A percentile compares a stretch with the other conserved stretches of the same genome.
Conservation (phyloP, 2,113 vertebrate species). For the Colinus virginianus region DNA sequence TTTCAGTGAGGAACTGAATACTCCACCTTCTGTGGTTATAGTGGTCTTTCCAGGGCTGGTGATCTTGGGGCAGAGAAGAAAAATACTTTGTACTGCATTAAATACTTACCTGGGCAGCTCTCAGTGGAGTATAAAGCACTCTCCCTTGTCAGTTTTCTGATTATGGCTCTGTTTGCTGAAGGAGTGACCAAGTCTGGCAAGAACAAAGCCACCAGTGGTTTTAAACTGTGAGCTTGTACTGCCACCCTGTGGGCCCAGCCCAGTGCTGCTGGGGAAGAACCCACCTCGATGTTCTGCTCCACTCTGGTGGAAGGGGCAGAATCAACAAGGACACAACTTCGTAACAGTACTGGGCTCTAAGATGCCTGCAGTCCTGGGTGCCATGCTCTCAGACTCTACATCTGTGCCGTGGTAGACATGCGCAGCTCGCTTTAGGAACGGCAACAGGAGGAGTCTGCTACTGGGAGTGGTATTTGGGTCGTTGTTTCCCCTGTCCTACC, state of each 20-base stretch:
- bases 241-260: slow-evolving; percentile 40
- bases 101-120: neutral
- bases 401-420: neutral
- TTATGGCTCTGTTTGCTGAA: neutral
- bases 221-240: neutral
- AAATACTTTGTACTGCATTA: neutral
- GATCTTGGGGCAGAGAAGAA: neutral
- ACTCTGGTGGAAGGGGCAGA: neutral
- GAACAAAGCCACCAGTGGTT: neutral
- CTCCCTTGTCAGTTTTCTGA: neutral
- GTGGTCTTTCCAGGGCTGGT: neutral
- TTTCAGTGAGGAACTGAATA: neutral
- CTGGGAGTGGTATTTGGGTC: neutral
- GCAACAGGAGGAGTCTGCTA: neutral
- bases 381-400: neutral
- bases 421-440: neutral
- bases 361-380: neutral
- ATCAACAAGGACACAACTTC: neutral
- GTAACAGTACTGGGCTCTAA: neutral
- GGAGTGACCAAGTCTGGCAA: accelerated
- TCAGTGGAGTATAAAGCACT: neutral
- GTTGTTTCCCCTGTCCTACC: neutral
- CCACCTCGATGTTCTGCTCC: neutral
- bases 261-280: neutral
- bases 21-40: neutral